A percentile compares a stretch with the other conserved stretches of the same genome.
phyloP scores from a whole-genome alignment of 2,113 vertebrate species.

The Melanerpes aurifrons region DNA sequence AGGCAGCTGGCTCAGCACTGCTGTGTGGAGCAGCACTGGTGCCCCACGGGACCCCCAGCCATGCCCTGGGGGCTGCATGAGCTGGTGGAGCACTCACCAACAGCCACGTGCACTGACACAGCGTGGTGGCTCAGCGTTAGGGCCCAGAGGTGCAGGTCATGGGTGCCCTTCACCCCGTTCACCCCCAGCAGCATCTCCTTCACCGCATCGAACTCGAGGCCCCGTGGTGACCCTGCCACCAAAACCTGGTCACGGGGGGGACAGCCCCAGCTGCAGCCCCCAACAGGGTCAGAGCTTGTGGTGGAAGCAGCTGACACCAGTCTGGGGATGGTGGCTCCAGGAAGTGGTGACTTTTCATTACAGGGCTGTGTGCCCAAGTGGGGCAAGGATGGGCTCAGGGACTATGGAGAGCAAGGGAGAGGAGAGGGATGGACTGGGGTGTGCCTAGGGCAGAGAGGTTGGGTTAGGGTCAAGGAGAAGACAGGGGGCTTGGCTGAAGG shows the following conservation, averaged over 20 bases:
- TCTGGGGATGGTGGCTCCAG: background rate
- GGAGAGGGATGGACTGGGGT: no score
- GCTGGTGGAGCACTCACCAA: slow-evolving; percentile 76
- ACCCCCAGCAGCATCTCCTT: slow-evolving; percentile 87
- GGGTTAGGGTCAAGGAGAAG: no score
- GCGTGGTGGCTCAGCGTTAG: slow-evolving; percentile 85
- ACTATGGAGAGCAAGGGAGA: no score
- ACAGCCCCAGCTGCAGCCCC: background rate
- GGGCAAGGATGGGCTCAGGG: background rate
- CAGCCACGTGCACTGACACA: slow-evolving; percentile 87
- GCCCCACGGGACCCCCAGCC: background rate
- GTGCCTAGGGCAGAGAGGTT: no score
- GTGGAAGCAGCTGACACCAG: background rate
- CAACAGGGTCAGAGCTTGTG: background rate
- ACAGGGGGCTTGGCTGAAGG: no score
- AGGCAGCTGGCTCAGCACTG: background rate
- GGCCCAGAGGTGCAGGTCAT: slow-evolving; percentile 92
- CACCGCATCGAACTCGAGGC: slow-evolving; percentile 83
- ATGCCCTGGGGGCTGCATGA: fast-evolving
- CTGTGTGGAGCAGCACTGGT: background rate
- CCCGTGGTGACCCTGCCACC: slow-evolving; percentile 83
- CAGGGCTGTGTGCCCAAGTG: background rate
- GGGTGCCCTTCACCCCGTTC: slow-evolving; percentile 84
- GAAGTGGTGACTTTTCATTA: no score
- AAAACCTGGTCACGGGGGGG: fast-evolving